Conservation (phyloP, 2,113 vertebrate genomes). For the Oryzias curvinotus region DNA sequence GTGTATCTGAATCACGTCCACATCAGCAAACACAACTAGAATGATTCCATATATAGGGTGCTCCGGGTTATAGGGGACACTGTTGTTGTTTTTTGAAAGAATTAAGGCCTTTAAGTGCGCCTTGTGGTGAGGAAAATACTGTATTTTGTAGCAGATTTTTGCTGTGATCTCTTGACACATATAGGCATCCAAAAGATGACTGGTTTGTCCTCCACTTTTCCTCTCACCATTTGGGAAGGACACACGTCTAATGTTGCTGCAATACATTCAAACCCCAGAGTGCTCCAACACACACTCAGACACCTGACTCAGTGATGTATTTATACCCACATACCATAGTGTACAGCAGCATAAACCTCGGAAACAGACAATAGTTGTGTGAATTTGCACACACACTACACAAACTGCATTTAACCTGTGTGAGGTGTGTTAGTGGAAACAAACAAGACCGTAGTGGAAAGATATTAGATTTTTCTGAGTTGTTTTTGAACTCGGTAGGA, state of each 20-base stretch:
- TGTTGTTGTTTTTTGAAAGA: too few species aligned
- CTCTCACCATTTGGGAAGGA: slow-evolving; percentile 35
- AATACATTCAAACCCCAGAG: slow-evolving; percentile 32
- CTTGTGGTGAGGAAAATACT: too few species aligned
- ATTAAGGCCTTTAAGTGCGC: too few species aligned
- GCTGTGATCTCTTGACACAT: too few species aligned
- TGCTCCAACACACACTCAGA: slow-evolving; percentile 5
- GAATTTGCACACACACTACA: background rate
- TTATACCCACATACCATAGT: slow-evolving; percentile 36
- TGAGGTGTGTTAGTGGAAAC: slow-evolving; percentile 5
- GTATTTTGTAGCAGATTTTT: too few species aligned
- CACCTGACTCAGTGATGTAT: slow-evolving; percentile 26
- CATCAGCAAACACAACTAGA: too few species aligned
- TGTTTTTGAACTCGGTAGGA: slow-evolving; percentile 20
- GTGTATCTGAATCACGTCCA: too few species aligned
- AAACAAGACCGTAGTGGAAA: background rate
- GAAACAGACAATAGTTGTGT: slow-evolving; percentile 1
- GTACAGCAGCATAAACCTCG: slow-evolving; percentile 19
- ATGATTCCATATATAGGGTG: too few species aligned
- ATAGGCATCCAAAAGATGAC: slow-evolving; percentile 4
- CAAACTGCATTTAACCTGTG: background rate
- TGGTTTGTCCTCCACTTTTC: slow-evolving; percentile 36
- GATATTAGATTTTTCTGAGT: background rate
- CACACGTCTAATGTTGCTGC: slow-evolving; percentile 45
- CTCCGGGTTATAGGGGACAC: too few species aligned